phyloP scores from a whole-genome alignment of 2,113 vertebrate species.

The Euleptes europaea region DNA sequence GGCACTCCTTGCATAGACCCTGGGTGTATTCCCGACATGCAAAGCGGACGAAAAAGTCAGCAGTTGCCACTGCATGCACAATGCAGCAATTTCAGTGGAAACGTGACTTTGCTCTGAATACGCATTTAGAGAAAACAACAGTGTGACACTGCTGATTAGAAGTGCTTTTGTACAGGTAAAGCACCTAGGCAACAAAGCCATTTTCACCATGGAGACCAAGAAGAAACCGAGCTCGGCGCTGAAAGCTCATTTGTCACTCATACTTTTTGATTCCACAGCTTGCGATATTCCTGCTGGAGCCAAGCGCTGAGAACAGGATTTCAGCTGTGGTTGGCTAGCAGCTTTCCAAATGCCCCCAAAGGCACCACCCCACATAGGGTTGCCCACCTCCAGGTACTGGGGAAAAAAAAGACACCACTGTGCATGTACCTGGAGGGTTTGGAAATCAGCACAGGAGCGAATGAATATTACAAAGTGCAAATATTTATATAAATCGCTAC shows the following conservation, averaged over 20 bases:
- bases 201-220: constrained; percentile 52
- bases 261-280: not conserved
- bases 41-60: not conserved
- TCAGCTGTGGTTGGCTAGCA: not conserved
- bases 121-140: not conserved
- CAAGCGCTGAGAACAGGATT: not conserved
- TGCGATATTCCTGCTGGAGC: not conserved
- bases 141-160: not conserved
- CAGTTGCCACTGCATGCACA: too few species aligned
- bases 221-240: not conserved
- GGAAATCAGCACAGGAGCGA: too few species aligned
- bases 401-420: too few species aligned
- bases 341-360: not conserved
- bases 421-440: too few species aligned
- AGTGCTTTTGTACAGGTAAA: constrained; percentile 19
- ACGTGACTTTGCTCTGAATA: constrained; percentile 16
- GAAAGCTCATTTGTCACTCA: not conserved
- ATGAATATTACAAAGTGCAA: too few species aligned
- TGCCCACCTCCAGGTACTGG: too few species aligned
- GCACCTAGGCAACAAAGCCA: constrained; percentile 19
- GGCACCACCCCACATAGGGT: too few species aligned
- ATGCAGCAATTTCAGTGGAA: not conserved
- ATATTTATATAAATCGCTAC: too few species aligned
- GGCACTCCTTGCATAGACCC: too few species aligned
- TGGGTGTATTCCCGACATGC: too few species aligned